phyloP scores from a whole-genome alignment of 2,797 vertebrate genomes.

The Sylvilagus floridanus region DNA sequence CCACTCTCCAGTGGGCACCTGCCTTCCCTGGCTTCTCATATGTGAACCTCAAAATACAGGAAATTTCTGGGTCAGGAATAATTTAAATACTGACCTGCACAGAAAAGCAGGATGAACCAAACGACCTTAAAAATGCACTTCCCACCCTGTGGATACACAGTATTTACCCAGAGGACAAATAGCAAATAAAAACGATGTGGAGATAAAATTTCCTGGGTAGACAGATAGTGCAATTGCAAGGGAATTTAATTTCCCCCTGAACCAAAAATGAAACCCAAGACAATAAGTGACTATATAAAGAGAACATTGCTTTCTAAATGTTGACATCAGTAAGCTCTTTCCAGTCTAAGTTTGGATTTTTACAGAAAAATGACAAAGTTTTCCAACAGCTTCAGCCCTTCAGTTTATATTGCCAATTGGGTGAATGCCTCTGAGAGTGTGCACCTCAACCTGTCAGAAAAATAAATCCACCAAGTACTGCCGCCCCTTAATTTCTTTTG shows the following conservation, averaged over 20 bases:
- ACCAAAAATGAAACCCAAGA: conserved; percentile 84
- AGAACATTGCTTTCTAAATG: conserved; percentile 73
- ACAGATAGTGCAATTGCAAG: conserved; percentile 79
- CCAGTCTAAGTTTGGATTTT: conserved; percentile 62
- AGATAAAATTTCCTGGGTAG: conserved; percentile 83
- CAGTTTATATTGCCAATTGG: neutral
- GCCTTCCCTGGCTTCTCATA: neutral
- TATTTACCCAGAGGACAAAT: conserved; percentile 79
- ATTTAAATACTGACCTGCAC: conserved; percentile 75
- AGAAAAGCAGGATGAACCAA: conserved; percentile 55
- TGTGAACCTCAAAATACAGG: conserved; percentile 44
- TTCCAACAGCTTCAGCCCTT: conserved; percentile 41
- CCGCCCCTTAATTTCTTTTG: neutral
- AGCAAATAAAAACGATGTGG: conserved; percentile 78
- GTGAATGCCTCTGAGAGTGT: accelerated
- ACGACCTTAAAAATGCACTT: conserved; percentile 75
- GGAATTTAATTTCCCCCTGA: conserved; percentile 85
- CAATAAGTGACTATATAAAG: conserved; percentile 82
- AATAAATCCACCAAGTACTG: neutral
- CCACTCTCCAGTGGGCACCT: neutral
- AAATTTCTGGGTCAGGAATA: conserved; percentile 64
- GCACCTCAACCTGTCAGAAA: neutral
- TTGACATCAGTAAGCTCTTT: conserved; percentile 69
- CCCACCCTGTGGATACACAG: conserved; percentile 24
- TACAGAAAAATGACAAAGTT: conserved; percentile 76